These are phyloP conservation scores for Seriola rivoliana DNA, from an alignment of 2,113 vertebrate genomes.

Conservation along the genomic window DNA sequence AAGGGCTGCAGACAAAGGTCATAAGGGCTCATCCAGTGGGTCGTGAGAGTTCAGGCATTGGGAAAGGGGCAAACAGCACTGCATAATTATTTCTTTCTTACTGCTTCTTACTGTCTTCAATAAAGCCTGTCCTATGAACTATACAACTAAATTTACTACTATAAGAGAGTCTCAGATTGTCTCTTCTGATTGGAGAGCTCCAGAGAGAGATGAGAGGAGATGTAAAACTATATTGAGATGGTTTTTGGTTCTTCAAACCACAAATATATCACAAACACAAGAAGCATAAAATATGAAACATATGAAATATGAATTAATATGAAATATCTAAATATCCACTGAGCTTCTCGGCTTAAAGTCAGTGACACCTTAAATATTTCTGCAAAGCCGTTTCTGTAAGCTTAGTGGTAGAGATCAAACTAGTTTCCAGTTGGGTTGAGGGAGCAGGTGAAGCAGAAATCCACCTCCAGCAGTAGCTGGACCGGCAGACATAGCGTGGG, in stretches of 20 bases:
- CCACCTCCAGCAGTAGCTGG: slow-evolving; percentile 8
- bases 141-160: too few relatives aligned
- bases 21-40: not conserved
- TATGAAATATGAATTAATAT: too few relatives aligned
- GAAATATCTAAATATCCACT: too few relatives aligned
- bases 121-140: too few relatives aligned
- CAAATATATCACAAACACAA: too few relatives aligned
- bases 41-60: not conserved
- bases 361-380: slow-evolving; percentile 7
- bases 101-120: not conserved
- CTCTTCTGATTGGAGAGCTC: too few relatives aligned
- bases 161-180: too few relatives aligned
- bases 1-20: not conserved
- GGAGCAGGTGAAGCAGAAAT: slow-evolving; percentile 57
- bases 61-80: not conserved
- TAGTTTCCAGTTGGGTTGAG: slow-evolving; percentile 23
- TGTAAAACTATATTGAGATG: too few relatives aligned
- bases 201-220: too few relatives aligned
- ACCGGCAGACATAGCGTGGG: slow-evolving; percentile 23
- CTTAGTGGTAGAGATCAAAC: slow-evolving; percentile 14
- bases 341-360: not conserved
- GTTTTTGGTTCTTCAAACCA: too few relatives aligned
- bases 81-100: not conserved
- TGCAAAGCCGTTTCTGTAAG: not conserved
- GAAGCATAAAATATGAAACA: too few relatives aligned